phyloP scores from a whole-genome alignment of 2,113 vertebrate genomes.

The Aphyosemion australe region DNA sequence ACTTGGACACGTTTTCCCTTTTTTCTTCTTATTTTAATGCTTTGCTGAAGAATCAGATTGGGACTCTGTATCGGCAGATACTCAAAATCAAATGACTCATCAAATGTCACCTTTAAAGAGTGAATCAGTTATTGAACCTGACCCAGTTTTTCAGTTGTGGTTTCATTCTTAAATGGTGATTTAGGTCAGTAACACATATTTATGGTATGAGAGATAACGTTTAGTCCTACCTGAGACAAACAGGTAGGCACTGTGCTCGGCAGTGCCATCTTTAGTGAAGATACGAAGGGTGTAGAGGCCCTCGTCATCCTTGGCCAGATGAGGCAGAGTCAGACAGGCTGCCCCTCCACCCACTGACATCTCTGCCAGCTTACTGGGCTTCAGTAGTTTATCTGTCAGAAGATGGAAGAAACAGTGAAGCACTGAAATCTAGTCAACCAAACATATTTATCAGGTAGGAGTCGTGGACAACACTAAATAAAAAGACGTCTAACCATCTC shows the following conservation, averaged over 20 bases:
- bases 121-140: too few relatives aligned
- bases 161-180: too few relatives aligned
- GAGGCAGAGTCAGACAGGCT: slow-evolving; percentile 86
- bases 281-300: slow-evolving; percentile 94
- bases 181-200: too few relatives aligned
- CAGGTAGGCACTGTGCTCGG: slow-evolving; percentile 91
- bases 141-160: too few relatives aligned
- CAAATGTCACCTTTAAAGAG: too few relatives aligned
- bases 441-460: neutral
- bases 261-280: slow-evolving; percentile 86
- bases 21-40: too few relatives aligned
- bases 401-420: neutral
- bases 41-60: too few relatives aligned
- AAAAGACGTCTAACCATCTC: slow-evolving; percentile 84
- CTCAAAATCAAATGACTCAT: too few relatives aligned
- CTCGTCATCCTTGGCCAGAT: slow-evolving; percentile 96
- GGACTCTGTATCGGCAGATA: too few relatives aligned
- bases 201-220: too few relatives aligned
- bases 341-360: slow-evolving; percentile 85
- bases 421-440: neutral
- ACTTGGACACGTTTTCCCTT: too few relatives aligned
- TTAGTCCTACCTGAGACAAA: slow-evolving; percentile 89
- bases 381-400: slow-evolving; percentile 83
- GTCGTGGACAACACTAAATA: neutral
- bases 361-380: slow-evolving; percentile 84